These are phyloP conservation scores for Psylliodes chrysocephalus DNA, from an alignment of 2,888 invertebrate species.

Conservation along the genomic window DNA sequence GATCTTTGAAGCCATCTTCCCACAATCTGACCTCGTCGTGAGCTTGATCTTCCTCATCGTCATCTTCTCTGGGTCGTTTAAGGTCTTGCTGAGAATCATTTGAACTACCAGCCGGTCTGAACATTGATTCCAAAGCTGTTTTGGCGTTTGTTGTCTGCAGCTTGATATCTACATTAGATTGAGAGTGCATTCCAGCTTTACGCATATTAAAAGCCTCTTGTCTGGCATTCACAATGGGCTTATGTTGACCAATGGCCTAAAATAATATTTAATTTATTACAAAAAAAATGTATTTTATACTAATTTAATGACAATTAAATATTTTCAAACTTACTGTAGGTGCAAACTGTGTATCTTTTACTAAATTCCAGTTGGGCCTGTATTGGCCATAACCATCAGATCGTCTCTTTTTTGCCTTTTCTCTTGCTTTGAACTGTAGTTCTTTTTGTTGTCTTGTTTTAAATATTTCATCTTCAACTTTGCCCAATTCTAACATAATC, in stretches of 20 bases:
- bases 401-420: slow-evolving; percentile 75
- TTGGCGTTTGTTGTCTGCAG: slow-evolving; percentile 48
- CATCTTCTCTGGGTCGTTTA: slow-evolving; percentile 65
- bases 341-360: slow-evolving; percentile 81
- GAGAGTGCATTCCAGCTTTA: slow-evolving; percentile 67
- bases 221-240: slow-evolving; percentile 75
- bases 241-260: slow-evolving; percentile 69
- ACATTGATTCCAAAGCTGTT: slow-evolving; percentile 65
- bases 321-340: slow-evolving; percentile 77
- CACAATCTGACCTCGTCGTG: slow-evolving; percentile 91
- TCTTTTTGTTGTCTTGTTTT: slow-evolving; percentile 90
- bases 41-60: slow-evolving; percentile 77
- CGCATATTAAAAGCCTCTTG: slow-evolving; percentile 81
- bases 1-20: slow-evolving; percentile 98
- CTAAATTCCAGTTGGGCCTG: slow-evolving; percentile 75
- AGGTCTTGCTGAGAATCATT: slow-evolving; percentile 59
- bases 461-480: slow-evolving; percentile 97
- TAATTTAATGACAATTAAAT: too few species aligned
- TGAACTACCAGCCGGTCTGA: slow-evolving; percentile 61
- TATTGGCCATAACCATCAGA: slow-evolving; percentile 65
- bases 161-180: slow-evolving; percentile 49
- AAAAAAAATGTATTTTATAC: too few species aligned
- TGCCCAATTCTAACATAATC: slow-evolving; percentile 93
- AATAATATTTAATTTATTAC: too few species aligned
- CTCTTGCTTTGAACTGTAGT: slow-evolving; percentile 80